Conservation (phyloP, 2,888 invertebrate genomes). For the Erebia palarica region DNA sequence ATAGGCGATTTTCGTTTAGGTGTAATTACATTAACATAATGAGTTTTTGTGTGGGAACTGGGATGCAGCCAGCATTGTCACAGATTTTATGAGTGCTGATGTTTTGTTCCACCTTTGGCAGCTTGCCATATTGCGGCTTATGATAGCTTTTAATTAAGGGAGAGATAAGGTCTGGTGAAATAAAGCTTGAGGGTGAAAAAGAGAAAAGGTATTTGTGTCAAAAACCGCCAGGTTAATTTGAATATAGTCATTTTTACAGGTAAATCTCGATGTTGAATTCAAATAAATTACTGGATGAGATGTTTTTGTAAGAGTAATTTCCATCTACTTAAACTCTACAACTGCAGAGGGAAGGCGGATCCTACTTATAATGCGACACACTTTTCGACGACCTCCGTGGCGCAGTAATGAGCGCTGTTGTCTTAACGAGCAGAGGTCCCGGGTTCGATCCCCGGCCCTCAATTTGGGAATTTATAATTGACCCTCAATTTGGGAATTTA, state of each 20-base stretch:
- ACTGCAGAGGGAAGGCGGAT: no score
- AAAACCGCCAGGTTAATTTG: not conserved
- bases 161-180: slow-evolving; percentile 12
- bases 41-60: slow-evolving; percentile 19
- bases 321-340: no score
- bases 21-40: not conserved
- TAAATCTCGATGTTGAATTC: no score
- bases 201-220: not conserved
- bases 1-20: not conserved
- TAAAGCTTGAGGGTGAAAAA: not conserved
- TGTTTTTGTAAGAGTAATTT: no score
- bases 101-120: slow-evolving; percentile 31
- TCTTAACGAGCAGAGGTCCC: no score
- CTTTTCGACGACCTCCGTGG: no score
- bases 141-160: slow-evolving; percentile 25
- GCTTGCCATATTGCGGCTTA: slow-evolving; percentile 22
- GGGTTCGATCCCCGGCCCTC: no score
- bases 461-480: no score
- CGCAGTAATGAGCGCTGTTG: no score
- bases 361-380: no score
- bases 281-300: no score
- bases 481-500: no score
- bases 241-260: not conserved
- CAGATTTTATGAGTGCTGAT: slow-evolving; percentile 22
- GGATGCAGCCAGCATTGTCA: slow-evolving; percentile 24